Evolutionary conservation across 2,797 vertebrate species (phyloP), one percentile per base, ranked within the genome.

Genomic region (Carcharodon carcharias): DNA sequence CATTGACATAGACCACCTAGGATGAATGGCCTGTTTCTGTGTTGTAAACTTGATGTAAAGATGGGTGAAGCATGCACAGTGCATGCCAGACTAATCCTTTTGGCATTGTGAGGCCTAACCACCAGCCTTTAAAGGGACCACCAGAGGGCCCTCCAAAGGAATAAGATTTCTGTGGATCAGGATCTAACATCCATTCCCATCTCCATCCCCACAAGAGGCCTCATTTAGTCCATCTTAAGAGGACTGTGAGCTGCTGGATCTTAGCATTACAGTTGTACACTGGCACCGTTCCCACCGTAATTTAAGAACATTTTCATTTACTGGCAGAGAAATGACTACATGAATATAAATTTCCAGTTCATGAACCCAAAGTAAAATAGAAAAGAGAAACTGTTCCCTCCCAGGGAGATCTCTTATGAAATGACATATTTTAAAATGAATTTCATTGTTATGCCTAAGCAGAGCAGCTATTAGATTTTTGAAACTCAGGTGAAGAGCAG

Each of bases 311-410:
- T 8, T 67, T 45, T 45, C 63, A 93, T 61, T 61, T 91, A 91
- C 56, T 91, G 31, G 54, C 56, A 91, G n/a, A 45, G n/a, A 67
- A 93, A 93, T 63, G 1, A 92, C 89, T 67, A 93, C 91, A 67
- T n/a, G n/a, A 93, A 93, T 26, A 93, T 93, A 11, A 93, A 93
- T 65, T 65, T 50, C 7, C 35, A 92, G 89, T 92, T 65, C 89
- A 92, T 92, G 89, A 92, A 9, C 58, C 9, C 87, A 89, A 92
- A 65, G 89, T 40, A 40, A 65, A 92, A 63, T 65, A n/a, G n/a
- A 58, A 58, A 85, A 50, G 18, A n/a, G 58, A 65, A 23, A 92
- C 35, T n/a, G 16, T 92, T 92, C 35, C n/a, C 16, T 23, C n/a
- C 65, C 35, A 6, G 58, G 58, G 18, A 63, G 35, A 65, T n/a